A percentile compares a stretch with the other conserved stretches of the same genome.
Evolutionary conservation across 2,888 invertebrate species (phyloP).

Genomic region (Tetrapedia diversipes): DNA sequence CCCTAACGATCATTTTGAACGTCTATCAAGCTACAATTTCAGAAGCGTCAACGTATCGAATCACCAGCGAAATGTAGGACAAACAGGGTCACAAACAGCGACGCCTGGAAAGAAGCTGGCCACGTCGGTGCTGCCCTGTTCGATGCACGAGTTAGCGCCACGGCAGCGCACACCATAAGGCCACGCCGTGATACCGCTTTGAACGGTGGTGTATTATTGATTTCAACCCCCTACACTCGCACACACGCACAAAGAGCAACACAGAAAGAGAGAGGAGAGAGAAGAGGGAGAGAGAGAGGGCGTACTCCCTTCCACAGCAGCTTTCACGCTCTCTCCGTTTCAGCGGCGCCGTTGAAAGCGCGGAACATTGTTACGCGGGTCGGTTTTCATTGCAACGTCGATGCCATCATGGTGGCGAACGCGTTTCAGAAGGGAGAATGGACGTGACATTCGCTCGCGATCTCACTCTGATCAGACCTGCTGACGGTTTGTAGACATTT

Average conservation of each 20-base stretch:
- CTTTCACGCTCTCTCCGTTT: constrained; percentile 25
- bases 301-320: background rate
- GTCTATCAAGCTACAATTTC: too few species aligned
- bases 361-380: constrained; percentile 24
- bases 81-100: background rate
- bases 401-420: background rate
- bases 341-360: constrained; percentile 22
- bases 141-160: constrained; percentile 23
- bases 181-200: constrained; percentile 64
- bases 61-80: too few species aligned
- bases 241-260: too few species aligned
- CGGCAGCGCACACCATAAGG: constrained; percentile 29
- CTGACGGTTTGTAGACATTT: background rate
- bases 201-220: constrained; percentile 79
- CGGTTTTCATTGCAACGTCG: constrained; percentile 24
- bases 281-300: background rate
- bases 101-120: background rate
- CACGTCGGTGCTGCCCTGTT: background rate
- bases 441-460: background rate
- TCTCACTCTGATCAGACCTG: background rate
- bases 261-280: too few species aligned
- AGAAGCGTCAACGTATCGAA: too few species aligned
- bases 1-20: too few species aligned
- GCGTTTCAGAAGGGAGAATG: background rate
- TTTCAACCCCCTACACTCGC: constrained; percentile 74